phyloP scores from a whole-genome alignment of 2,797 vertebrate genomes.

The Gadopsis bispinosus region DNA sequence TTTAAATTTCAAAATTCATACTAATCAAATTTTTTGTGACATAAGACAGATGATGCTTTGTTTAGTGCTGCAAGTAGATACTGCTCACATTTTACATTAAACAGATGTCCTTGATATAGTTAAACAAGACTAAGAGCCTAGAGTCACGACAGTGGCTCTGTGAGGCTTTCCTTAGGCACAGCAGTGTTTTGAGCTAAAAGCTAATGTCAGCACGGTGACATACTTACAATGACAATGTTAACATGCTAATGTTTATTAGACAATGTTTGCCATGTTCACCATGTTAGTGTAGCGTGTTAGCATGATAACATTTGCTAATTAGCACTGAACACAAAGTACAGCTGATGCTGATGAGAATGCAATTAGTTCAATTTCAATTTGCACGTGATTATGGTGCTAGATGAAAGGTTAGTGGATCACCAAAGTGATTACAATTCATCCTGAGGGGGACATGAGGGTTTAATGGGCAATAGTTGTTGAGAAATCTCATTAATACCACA shows the following conservation, averaged over 20 bases:
- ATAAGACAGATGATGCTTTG: not conserved
- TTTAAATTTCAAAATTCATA: not conserved
- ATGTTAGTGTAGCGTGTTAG: not conserved
- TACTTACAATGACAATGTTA: not conserved
- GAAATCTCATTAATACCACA: too few relatives aligned
- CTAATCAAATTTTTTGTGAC: not conserved
- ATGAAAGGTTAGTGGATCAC: too few relatives aligned
- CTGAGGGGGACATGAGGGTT: too few relatives aligned
- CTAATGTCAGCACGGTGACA: not conserved
- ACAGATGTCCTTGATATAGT: not conserved
- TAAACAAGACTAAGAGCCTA: not conserved
- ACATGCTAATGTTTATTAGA: not conserved
- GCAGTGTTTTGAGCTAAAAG: not conserved
- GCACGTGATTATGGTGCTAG: too few relatives aligned
- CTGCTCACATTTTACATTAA: conserved; percentile 1
- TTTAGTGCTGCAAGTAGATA: not conserved
- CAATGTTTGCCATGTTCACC: not conserved
- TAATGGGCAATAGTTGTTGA: too few relatives aligned
- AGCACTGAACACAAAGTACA: too few relatives aligned
- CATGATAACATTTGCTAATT: not conserved
- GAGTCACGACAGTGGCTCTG: not conserved
- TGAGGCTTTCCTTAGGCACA: not conserved
- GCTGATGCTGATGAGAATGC: too few relatives aligned
- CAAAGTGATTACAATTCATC: too few relatives aligned
- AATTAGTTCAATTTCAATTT: too few relatives aligned